These are phyloP conservation scores for Morone chrysops DNA, from an alignment of 2,113 vertebrate species.

Conservation along the genomic window DNA sequence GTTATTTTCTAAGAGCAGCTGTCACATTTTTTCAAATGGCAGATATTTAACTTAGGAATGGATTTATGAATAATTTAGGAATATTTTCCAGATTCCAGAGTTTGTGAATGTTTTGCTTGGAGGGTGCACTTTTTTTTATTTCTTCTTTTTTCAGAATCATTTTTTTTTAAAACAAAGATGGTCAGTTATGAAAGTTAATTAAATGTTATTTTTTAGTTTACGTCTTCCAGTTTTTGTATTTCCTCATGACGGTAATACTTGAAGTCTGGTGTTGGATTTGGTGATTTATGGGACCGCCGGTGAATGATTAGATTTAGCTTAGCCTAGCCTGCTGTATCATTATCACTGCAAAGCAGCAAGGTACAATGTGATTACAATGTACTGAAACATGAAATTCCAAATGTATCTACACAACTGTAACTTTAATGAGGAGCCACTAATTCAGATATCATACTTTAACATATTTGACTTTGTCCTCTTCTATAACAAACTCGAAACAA, in stretches of 20 bases:
- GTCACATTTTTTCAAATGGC: neutral
- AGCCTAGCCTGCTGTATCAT: neutral
- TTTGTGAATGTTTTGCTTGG: neutral
- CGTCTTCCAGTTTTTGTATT: neutral
- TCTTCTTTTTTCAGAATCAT: neutral
- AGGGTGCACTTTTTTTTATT: neutral
- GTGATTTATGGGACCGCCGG: neutral
- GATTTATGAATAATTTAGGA: neutral
- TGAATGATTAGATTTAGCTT: neutral
- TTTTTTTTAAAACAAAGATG: neutral
- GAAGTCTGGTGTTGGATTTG: constrained; percentile 34
- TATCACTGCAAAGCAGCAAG: neutral
- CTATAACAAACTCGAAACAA: neutral
- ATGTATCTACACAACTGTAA: neutral
- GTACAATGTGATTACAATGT: neutral
- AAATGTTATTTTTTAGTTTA: neutral
- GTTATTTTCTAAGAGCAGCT: constrained; percentile 12
- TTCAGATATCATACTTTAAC: neutral
- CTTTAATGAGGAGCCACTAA: neutral
- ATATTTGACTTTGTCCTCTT: neutral
- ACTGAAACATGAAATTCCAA: neutral
- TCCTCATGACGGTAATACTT: constrained; percentile 33
- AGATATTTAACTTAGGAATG: neutral
- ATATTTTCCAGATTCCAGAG: constrained; percentile 4
- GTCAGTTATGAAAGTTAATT: neutral